Conservation (phyloP, 2,888 invertebrate species). For the Leptinotarsa haldemani region DNA sequence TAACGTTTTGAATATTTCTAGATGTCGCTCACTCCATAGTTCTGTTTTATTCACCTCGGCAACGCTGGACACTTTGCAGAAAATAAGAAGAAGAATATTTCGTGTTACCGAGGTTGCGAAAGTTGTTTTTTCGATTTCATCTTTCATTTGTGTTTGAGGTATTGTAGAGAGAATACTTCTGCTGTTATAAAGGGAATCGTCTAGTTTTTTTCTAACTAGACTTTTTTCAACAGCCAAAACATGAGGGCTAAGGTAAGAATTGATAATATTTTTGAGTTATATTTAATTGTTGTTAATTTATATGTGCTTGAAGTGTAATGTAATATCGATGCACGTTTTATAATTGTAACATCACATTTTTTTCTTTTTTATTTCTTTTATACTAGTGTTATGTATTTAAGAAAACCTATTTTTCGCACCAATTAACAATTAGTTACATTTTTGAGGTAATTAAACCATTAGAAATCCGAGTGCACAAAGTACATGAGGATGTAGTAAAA, state of each 20-base stretch:
- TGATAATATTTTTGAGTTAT: constrained; percentile 46
- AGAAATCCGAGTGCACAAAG: not conserved
- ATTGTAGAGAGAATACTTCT: constrained; percentile 44
- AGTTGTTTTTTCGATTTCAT: not conserved
- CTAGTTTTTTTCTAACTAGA: constrained; percentile 52
- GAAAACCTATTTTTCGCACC: no score
- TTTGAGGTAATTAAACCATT: not conserved
- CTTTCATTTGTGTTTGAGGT: constrained; percentile 45
- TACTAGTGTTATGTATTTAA: no score
- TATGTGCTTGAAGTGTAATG: no score
- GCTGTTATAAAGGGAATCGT: constrained; percentile 54
- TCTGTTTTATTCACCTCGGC: not conserved
- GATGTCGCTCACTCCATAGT: not conserved
- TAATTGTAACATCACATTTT: no score
- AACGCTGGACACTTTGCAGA: not conserved
- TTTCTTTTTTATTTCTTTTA: no score
- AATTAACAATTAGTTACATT: not conserved
- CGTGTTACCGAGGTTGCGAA: not conserved
- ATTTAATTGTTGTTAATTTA: not conserved
- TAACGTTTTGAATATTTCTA: not conserved
- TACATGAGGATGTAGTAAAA: not conserved
- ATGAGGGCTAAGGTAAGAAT: constrained; percentile 69
- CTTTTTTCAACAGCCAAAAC: constrained; percentile 52
- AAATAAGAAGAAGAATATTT: constrained; percentile 1
- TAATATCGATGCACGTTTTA: no score